Evolutionary conservation across 2,888 invertebrate genomes (phyloP).

Genomic region (Busseola fusca): DNA sequence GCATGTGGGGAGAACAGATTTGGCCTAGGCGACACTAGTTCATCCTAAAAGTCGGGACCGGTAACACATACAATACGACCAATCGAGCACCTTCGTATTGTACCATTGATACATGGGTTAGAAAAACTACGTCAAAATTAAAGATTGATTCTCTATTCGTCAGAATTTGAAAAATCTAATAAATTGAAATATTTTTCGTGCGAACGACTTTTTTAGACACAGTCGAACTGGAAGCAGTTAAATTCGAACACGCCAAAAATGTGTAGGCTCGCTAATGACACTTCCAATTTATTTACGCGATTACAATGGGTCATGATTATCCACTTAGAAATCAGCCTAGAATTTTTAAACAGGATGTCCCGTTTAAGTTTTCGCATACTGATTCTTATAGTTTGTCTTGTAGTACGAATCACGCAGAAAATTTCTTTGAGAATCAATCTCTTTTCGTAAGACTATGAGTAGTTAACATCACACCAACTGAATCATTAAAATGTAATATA

Average conservation of each 20-base stretch:
- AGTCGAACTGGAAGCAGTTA: neutral
- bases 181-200: neutral
- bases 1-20: no score
- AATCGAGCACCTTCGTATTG: neutral
- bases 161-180: neutral
- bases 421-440: neutral
- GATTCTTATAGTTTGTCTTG: neutral
- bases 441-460: neutral
- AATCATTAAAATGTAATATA: neutral
- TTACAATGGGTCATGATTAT: neutral
- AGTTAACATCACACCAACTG: neutral
- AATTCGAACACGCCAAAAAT: neutral
- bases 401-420: neutral
- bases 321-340: neutral
- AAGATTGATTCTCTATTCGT: neutral
- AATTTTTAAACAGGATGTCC: neutral
- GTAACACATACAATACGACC: neutral
- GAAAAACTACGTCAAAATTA: neutral
- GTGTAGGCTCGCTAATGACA: neutral
- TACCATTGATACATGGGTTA: neutral
- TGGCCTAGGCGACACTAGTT: no score
- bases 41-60: no score
- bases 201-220: neutral
- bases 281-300: neutral
- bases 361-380: neutral